Evolutionary conservation across 2,888 invertebrate species (phyloP).

Genomic region (Andrena chrysosceles): DNA sequence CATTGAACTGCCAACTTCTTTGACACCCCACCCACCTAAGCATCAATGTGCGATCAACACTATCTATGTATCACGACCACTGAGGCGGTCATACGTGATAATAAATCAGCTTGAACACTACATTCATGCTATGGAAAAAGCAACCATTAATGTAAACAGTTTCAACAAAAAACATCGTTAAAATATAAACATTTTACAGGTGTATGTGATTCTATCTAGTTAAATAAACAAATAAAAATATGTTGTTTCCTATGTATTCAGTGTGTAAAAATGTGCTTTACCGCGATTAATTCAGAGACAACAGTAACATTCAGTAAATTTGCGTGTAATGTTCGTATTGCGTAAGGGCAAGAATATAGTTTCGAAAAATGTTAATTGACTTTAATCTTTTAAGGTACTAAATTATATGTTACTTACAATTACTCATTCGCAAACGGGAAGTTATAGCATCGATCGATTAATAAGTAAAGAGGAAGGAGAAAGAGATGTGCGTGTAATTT

Average conservation of each 20-base stretch:
- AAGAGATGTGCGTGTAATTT: neutral
- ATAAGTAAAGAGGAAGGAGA: neutral
- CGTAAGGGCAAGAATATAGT: neutral
- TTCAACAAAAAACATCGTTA: slow-evolving; percentile 33
- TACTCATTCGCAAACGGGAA: neutral
- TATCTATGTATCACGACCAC: slow-evolving; percentile 85
- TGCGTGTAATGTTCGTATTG: neutral
- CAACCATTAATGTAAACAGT: slow-evolving; percentile 69
- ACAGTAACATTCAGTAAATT: neutral
- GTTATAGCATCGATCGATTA: no score
- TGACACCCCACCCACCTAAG: slow-evolving; percentile 81
- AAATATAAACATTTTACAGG: slow-evolving; percentile 30
- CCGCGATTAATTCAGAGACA: neutral
- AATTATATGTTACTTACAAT: neutral
- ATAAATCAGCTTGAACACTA: slow-evolving; percentile 85
- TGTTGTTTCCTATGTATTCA: neutral
- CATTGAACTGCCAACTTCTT: slow-evolving; percentile 67
- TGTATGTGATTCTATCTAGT: slow-evolving; percentile 1
- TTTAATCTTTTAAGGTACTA: neutral
- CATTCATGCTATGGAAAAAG: slow-evolving; percentile 83
- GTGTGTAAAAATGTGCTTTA: neutral
- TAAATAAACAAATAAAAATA: slow-evolving; percentile 13
- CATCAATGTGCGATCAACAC: slow-evolving; percentile 85
- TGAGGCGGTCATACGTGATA: slow-evolving; percentile 81
- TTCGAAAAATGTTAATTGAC: neutral